Evolutionary conservation across 1,140 invertebrate species (phyloP).

Genomic region (Pemphigus obesinymphae): DNA sequence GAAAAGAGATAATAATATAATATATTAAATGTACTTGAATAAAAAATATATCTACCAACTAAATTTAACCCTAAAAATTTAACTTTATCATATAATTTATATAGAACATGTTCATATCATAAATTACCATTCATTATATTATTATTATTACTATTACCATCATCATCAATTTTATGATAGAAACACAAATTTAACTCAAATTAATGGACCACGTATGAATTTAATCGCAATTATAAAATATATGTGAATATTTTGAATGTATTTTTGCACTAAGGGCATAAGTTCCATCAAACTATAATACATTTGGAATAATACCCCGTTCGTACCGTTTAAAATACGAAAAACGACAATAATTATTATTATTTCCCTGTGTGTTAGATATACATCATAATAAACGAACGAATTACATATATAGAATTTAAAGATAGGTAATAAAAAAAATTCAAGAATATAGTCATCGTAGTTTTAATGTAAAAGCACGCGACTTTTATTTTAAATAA

Average conservation of each 20-base stretch:
- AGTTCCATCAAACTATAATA: background rate
- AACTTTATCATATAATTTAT: too few relatives aligned
- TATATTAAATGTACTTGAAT: too few relatives aligned
- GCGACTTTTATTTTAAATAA: too few relatives aligned
- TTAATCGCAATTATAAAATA: background rate
- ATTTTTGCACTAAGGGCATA: background rate
- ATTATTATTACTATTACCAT: background rate
- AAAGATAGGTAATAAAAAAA: too few relatives aligned
- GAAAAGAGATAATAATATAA: too few relatives aligned
- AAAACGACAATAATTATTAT: background rate
- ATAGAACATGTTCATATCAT: background rate
- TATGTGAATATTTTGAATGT: background rate
- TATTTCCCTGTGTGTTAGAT: background rate
- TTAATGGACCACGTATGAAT: background rate
- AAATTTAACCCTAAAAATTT: too few relatives aligned
- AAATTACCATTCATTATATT: background rate
- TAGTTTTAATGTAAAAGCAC: too few relatives aligned
- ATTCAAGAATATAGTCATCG: too few relatives aligned
- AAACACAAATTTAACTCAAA: background rate
- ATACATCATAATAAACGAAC: background rate
- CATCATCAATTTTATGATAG: background rate
- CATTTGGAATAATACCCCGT: too few relatives aligned
- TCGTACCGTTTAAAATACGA: background rate
- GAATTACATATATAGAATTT: too few relatives aligned
- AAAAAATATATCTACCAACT: too few relatives aligned